Evolutionary conservation across 2,888 invertebrate species (phyloP).

Genomic region (Leucophenga montana): DNA sequence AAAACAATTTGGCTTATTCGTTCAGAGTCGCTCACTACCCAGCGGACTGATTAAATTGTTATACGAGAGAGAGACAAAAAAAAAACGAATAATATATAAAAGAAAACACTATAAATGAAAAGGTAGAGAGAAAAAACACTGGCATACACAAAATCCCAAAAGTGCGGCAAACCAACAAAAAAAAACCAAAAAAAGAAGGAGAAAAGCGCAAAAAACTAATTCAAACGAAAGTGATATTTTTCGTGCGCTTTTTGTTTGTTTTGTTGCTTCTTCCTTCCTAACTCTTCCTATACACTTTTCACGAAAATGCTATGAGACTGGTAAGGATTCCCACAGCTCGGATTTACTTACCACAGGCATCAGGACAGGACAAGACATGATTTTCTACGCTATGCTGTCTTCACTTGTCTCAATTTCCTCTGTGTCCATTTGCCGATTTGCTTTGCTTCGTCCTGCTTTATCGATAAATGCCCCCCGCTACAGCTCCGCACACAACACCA

Average conservation of each 20-base stretch:
- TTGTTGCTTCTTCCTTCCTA: neutral
- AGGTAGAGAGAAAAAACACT: neutral
- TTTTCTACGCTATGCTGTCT: neutral
- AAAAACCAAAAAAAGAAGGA: neutral
- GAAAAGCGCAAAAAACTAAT: neutral
- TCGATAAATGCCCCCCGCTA: slow-evolving; percentile 57
- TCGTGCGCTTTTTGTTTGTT: slow-evolving; percentile 9
- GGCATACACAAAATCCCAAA: slow-evolving; percentile 2
- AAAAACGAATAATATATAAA: neutral
- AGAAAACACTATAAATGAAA: neutral
- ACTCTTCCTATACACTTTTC: neutral
- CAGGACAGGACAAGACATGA: neutral
- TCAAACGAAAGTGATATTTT: slow-evolving; percentile 16
- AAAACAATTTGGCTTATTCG: slow-evolving; percentile 1
- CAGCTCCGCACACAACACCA: slow-evolving; percentile 10
- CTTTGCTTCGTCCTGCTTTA: slow-evolving; percentile 41
- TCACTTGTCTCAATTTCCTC: slow-evolving; percentile 23
- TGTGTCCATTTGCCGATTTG: slow-evolving; percentile 46
- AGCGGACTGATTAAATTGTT: slow-evolving; percentile 64
- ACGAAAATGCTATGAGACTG: neutral
- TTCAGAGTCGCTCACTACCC: slow-evolving; percentile 31
- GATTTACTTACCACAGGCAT: neutral
- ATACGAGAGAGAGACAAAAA: slow-evolving; percentile 44
- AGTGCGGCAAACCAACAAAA: neutral
- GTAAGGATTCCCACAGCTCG: neutral